Conservation (phyloP, 1,140 invertebrate genomes). For the Liolophura sinensis region DNA sequence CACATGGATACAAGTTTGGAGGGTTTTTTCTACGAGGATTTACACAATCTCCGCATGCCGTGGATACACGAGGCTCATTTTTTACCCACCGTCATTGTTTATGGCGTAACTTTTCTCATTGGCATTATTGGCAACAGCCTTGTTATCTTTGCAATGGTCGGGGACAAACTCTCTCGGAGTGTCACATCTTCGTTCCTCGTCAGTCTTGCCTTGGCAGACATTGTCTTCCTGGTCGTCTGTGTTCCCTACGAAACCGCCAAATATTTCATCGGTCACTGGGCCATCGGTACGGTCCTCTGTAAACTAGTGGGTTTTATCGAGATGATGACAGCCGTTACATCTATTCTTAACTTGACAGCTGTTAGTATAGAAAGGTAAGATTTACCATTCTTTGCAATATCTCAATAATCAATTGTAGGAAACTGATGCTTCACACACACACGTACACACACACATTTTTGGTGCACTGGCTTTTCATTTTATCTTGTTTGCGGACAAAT, state of each 20-base stretch:
- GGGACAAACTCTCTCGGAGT: constrained; percentile 80
- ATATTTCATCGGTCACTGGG: constrained; percentile 77
- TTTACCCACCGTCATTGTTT: constrained; percentile 58
- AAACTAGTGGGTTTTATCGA: constrained; percentile 39
- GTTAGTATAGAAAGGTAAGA: constrained; percentile 55
- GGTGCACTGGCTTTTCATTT: too few species aligned
- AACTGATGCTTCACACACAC: too few species aligned
- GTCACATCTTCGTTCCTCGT: constrained; percentile 92
- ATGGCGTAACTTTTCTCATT: constrained; percentile 71
- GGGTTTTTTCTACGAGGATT: constrained; percentile 28
- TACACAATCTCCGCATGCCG: constrained; percentile 21
- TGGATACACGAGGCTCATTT: constrained; percentile 32
- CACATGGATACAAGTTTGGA: too few species aligned
- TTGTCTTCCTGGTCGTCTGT: constrained; percentile 86
- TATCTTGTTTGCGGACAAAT: too few species aligned
- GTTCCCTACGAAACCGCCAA: constrained; percentile 84
- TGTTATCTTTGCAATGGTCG: constrained; percentile 82
- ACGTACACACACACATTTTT: too few species aligned
- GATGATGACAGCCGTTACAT: constrained; percentile 43
- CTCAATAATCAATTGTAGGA: too few species aligned
- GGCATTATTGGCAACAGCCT: constrained; percentile 83
- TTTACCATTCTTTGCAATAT: too few species aligned
- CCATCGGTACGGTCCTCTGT: constrained; percentile 74
- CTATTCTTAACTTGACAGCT: constrained; percentile 50
- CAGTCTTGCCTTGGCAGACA: constrained; percentile 86